Base-by-base conservation (phyloP, 2,113 vertebrate species). In the Tragelaphus strepsiceros region DNA sequence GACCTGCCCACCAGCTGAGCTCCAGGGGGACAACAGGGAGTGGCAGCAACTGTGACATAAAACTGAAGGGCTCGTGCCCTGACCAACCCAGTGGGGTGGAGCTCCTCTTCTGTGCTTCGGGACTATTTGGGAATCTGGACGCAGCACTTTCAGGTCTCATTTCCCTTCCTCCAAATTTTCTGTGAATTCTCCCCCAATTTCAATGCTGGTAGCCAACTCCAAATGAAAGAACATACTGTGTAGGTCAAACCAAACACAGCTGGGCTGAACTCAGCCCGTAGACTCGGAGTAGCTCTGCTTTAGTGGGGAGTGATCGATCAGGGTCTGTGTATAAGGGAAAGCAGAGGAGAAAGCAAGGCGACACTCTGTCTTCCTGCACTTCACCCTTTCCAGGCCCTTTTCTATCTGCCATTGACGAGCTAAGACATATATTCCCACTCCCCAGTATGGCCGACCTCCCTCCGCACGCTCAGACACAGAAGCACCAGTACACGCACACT, bases 21-120 rank as follows among this genome's bases (percentile, higher is more conserved):
- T 49, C 12, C 19, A n/a, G 30, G 56, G n/a, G 26, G 5, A 53
- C n/a, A 32, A 16, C 0, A 54, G 71, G 35, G 13, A 6, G 12
- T 1, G 7, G 43, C 0, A 51, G 26, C 0, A 0, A 10, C 15
- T 13, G 58, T 71, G 80, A 43, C 10, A 39, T 7, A 39, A 54
- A 26, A 46, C 0, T 1, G 35, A 51, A 71, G 74, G 54, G 15
- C 1, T 16, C 17, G 3, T 28, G 46, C 9, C 43, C 24, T 11
- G 49, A 19, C 35, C 59, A 21, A 16, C 30, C 5, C 39, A 12
- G 39, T 0, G 2, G 26, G 22, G 51, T 30, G 8, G 28, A 67
- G 22, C 1, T 13, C 26, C 26, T 58, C 21, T 19, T 35, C 24
- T 61, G 58, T 82, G 12, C n/a, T 35, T 53, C 0, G 2, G 32